Conservation (phyloP, 2,113 vertebrate species). For the Cyrtonyx montezumae region DNA sequence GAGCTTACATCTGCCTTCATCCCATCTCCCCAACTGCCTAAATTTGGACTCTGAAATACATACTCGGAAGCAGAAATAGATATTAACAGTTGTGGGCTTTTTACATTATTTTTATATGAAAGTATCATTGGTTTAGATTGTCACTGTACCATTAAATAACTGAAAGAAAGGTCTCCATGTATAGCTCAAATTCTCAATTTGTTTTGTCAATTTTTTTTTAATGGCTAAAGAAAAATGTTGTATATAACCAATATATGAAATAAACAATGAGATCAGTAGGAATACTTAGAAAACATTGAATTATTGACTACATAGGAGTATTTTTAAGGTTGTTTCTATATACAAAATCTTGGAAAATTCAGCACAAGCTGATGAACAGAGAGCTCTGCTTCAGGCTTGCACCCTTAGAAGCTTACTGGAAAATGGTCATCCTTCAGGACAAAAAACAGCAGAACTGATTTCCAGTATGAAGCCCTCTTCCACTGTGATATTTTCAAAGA, state of each 20-base stretch:
- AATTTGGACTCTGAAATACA: not conserved
- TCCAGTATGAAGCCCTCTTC: not conserved
- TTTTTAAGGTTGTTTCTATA: not conserved
- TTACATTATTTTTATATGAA: not conserved
- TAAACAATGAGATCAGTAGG: not conserved
- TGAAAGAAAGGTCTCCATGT: not conserved
- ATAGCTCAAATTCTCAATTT: not conserved
- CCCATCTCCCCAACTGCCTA: not conserved
- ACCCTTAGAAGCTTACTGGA: not conserved
- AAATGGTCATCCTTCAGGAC: not conserved
- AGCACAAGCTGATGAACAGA: not conserved
- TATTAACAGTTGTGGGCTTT: not conserved
- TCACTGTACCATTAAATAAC: not conserved
- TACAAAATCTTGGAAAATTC: not conserved
- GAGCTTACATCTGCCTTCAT: not conserved
- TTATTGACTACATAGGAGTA: not conserved
- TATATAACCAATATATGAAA: not conserved
- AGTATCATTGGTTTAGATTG: not conserved
- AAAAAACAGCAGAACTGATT: not conserved
- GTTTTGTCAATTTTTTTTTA: not conserved
- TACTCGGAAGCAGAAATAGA: not conserved
- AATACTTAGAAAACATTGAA: not conserved
- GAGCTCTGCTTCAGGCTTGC: not conserved
- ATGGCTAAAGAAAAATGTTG: not conserved
- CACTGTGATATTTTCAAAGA: not conserved